A percentile compares a stretch with the other conserved stretches of the same genome.
Evolutionary conservation across 2,113 vertebrate species (phyloP).

Genomic region (Nesoenas mayeri): DNA sequence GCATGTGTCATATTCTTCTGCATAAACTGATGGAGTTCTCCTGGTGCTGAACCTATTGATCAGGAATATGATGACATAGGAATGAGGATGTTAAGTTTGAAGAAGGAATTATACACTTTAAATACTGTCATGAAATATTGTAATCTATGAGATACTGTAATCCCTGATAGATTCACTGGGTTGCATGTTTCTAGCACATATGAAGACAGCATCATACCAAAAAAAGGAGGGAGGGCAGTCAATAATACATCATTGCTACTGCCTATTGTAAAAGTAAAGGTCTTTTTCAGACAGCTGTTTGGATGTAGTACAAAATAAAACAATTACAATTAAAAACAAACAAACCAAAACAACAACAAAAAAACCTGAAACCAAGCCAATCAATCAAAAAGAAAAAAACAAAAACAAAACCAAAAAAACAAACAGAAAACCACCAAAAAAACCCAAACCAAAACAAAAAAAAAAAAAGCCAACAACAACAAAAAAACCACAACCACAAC

Average conservation of each 20-base stretch:
- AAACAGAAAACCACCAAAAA: background rate
- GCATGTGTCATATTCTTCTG: rapidly evolving
- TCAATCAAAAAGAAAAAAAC: too few relatives aligned
- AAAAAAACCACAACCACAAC: too few relatives aligned
- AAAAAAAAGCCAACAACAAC: background rate
- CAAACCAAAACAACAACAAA: too few relatives aligned
- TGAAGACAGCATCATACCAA: background rate
- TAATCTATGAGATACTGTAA: background rate
- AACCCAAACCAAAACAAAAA: background rate
- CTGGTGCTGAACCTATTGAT: background rate
- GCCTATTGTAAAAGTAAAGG: background rate
- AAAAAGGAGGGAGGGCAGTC: background rate
- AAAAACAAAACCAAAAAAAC: background rate
- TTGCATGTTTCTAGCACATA: background rate
- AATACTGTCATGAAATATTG: background rate
- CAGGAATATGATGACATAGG: background rate
- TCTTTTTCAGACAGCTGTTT: background rate
- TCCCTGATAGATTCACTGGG: background rate
- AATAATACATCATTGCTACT: background rate
- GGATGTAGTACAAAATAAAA: background rate
- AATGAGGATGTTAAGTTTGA: background rate
- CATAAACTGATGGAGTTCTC: background rate
- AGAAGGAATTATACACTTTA: background rate
- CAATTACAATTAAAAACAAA: background rate
- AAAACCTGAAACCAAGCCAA: too few relatives aligned